phyloP scores from a whole-genome alignment of 2,888 invertebrate genomes.

The Orchesellides sinensis region DNA sequence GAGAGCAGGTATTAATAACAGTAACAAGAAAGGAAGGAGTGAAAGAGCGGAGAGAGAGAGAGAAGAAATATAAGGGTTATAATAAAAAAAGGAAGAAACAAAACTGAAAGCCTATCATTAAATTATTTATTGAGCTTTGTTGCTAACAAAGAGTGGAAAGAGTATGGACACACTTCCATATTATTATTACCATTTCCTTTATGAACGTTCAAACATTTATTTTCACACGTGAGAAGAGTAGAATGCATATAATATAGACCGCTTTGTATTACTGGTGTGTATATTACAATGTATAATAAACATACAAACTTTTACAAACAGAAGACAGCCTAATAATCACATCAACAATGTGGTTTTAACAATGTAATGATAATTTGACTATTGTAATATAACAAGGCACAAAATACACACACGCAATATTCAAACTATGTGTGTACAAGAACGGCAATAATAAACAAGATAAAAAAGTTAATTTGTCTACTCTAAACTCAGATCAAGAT shows the following conservation, averaged over 20 bases:
- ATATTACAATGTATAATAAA: no score
- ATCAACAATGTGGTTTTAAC: not conserved
- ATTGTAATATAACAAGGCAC: no score
- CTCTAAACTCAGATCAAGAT: no score
- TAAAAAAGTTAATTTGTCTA: no score
- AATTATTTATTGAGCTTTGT: conserved; percentile 58
- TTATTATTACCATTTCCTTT: conserved; percentile 14
- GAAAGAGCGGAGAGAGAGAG: not conserved
- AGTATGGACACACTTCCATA: conserved; percentile 5
- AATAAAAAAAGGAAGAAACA: conserved; percentile 44
- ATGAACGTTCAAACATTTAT: not conserved
- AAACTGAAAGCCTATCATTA: conserved; percentile 63
- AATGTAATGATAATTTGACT: not conserved
- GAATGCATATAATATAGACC: no score
- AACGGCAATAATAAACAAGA: no score
- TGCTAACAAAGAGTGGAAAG: conserved; percentile 24
- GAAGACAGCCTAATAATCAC: not conserved
- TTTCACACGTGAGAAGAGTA: conserved; percentile 18
- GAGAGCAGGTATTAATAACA: not conserved
- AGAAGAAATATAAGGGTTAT: not conserved
- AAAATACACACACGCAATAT: no score
- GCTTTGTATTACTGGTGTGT: no score
- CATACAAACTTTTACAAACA: not conserved
- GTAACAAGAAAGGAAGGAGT: not conserved
- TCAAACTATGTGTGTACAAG: no score